Evolutionary conservation across 2,888 invertebrate species (phyloP).

Genomic region (Limnephilus auricula): DNA sequence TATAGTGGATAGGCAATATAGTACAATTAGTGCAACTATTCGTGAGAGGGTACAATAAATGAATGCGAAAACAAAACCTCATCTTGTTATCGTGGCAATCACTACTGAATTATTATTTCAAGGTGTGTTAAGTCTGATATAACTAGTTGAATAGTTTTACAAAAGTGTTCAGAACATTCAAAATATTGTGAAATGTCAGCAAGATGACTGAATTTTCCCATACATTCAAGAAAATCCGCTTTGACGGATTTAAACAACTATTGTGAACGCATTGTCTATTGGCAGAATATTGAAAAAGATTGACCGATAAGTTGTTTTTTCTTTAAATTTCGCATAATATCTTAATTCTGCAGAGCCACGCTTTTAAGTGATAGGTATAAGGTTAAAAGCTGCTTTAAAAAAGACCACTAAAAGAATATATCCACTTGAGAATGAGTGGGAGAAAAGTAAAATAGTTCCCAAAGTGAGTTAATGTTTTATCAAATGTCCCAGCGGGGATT

Average conservation of each 20-base stretch:
- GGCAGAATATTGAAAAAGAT: background rate
- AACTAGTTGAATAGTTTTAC: no score
- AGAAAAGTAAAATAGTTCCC: slow-evolving; percentile 19
- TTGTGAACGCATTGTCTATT: background rate
- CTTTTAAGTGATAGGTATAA: background rate
- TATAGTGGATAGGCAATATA: no score
- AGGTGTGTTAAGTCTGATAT: no score
- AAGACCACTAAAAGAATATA: background rate
- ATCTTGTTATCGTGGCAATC: no score
- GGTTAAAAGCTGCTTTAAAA: background rate
- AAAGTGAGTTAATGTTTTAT: slow-evolving; percentile 44
- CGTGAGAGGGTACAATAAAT: no score
- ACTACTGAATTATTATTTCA: no score
- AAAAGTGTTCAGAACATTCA: no score
- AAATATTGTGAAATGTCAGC: no score
- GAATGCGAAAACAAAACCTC: no score
- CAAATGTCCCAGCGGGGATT: slow-evolving; percentile 38
- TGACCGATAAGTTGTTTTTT: background rate
- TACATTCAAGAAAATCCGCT: no score
- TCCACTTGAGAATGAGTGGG: background rate
- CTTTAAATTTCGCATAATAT: background rate
- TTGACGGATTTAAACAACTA: background rate
- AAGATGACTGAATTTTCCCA: no score
- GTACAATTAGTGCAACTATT: no score
- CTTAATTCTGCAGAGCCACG: background rate